Base-by-base conservation (phyloP, 2,888 invertebrate genomes). In the Macrosoma leucophasiata region DNA sequence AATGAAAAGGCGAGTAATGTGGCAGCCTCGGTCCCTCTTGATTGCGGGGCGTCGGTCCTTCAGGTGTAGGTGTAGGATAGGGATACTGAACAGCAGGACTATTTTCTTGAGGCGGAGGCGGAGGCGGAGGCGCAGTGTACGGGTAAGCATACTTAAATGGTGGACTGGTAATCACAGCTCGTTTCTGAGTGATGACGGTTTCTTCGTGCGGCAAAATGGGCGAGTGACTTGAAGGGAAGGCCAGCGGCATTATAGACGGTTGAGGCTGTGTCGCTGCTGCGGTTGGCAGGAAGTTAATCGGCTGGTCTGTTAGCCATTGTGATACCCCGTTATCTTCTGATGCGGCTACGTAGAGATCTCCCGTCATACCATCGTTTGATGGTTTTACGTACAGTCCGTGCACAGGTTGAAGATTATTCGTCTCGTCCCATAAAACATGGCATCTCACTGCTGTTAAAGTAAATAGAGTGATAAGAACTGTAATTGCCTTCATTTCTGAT, bases 321-420 rank as follows among this genome's bases (percentile, higher is more conserved):
- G 76, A 55, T 1, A 63, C 55, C 11, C 77, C 81, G 22, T 48
- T 70, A 22, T 82, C 77, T 53, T 84, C 84, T 4, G 81, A 58
- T 1, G 84, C 84, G 4, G 84, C 82, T 1, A 84, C 81, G 53
- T 74, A 82, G 6, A 84, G 57, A 42, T 84, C 84, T 13, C 84
- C 84, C 0, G 79, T 78, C 4, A 65, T 63, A 0, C 82, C 81
- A 37, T 84, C 81, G 3, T 44, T 44, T 2, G 84, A 84, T 1
- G 81, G 81, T 36, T 78, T 76, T 7, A 84, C 71, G 46, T 63
- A 84, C 1, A 84, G 52, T 2, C 78, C 72, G 19, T 78, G 79
- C 3, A 84, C 81, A n/a, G 79, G 79, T 13, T 73, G 74, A 4
- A 79, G 56, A 7, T 64, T 53, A 19, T 58, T 66, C 2, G 60